Evolutionary conservation across 1,140 invertebrate genomes (phyloP), one percentile per base, ranked within the genome.

Genomic region (Pantala flavescens): DNA sequence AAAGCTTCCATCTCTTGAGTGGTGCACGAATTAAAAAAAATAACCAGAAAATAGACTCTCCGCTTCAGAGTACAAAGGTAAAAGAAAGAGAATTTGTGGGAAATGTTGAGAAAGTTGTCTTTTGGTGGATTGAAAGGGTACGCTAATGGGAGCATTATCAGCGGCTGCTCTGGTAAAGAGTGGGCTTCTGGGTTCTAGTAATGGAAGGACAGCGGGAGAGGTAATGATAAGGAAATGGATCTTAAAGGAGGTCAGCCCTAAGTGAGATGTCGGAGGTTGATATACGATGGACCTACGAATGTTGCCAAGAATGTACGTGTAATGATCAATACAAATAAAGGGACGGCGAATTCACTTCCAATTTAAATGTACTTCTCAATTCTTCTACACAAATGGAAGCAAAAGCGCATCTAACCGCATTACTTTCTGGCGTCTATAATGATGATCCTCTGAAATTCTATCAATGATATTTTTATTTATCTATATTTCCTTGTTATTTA

Each of bases 221-320:
- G 14, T 63, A 63, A 21, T 63, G 49, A 63, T 63, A 63, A 63
- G 49, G 49, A 63, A 63, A 63, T 63, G 49, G 49, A 63, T 63
- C 49, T 63, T 63, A 63, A 63, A 63, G n/a, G 49, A 63, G 49
- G 49, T 63, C 49, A 63, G n/a, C n/a, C 49, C 49, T 63, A 63
- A 63, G 49, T 63, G n/a, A 63, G 49, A 63, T 63, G 49, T 21
- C 49, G 12, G 14, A 14, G 28, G 49, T 1, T 63, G 49, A 63
- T 63, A 63, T 1, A 63, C 49, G 49, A 14, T 63, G 16, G 28
- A 36, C 28, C 28, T 9, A 36, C 28, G 28, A 36, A 36, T 9
- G 28, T 36, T 36, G 28, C 28, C 28, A 36, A 9, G 9, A 36
- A 36, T 36, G 28, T 2, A 36, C 2, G 28, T 5, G 28, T 9